phyloP scores from a whole-genome alignment of 2,888 invertebrate genomes.

The Drymonia ruficornis region DNA sequence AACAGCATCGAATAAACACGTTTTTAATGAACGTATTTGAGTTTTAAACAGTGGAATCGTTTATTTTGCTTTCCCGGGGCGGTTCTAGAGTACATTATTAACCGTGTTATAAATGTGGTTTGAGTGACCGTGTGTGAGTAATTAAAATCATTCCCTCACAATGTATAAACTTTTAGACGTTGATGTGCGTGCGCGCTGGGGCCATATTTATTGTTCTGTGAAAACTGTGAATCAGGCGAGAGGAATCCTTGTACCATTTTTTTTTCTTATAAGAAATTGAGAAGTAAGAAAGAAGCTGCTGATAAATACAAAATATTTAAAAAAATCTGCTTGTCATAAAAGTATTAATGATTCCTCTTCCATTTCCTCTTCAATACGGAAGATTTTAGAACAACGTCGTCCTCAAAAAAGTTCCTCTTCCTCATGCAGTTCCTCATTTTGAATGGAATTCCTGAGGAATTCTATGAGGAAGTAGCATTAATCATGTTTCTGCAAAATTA shows the following conservation, averaged over 20 bases:
- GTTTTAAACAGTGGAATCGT: not conserved
- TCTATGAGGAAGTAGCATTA: no score
- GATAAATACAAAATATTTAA: not conserved
- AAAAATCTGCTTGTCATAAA: no score
- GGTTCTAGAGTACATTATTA: conserved; percentile 12
- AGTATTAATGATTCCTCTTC: no score
- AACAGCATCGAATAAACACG: not conserved
- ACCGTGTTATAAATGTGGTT: conserved; percentile 30
- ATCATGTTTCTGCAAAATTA: no score
- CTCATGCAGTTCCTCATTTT: no score
- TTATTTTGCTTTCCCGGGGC: not conserved
- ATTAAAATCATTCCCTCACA: conserved; percentile 66
- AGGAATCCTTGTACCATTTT: conserved; percentile 6
- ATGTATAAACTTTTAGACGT: conserved; percentile 62
- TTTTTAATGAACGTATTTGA: not conserved
- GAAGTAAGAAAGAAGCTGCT: no score
- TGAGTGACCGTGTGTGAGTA: conserved; percentile 53
- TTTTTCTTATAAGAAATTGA: not conserved
- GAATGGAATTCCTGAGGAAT: no score
- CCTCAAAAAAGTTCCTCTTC: no score
- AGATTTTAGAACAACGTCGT: no score
- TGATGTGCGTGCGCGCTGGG: conserved; percentile 46
- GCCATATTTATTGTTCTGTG: conserved; percentile 48
- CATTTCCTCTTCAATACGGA: no score
- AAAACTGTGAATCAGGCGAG: conserved; percentile 25